Base-by-base conservation (phyloP, 1,140 invertebrate genomes). In the Orius insidiosus region DNA sequence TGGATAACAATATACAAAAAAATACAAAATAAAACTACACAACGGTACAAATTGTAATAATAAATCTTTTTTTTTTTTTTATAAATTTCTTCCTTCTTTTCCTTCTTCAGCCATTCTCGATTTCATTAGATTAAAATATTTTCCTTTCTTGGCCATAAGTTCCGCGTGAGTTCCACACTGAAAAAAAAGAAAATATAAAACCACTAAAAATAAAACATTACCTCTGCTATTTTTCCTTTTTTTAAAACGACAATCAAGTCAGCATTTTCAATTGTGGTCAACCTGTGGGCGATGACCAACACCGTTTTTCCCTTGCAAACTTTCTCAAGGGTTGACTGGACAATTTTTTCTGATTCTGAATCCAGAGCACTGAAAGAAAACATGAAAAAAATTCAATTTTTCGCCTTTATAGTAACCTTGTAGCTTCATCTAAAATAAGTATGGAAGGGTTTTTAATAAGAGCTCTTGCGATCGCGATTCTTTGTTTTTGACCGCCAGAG, bases 341-440 rank as follows among this genome's bases (percentile, higher is more conserved):
- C 87, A 37, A 86, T 67, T 59, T 78, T 75, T 64, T 93, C 88
- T 47, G 85, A 88, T 55, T 86, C 83, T 6, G 85, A 77, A 68
- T 93, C 87, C 45, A 94, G 61, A 1, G 88, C 88, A 68, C 85
- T 86, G 60, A 2, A 63, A 67, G 55, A 47, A 48, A 52, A 45
- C 43, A 36, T 34, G n/a, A n/a, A n/a, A n/a, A n/a, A n/a, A n/a
- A n/a, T n/a, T n/a, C n/a, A n/a, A n/a, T n/a, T n/a, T n/a, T n/a
- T n/a, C n/a, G n/a, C n/a, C n/a, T n/a, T n/a, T n/a, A n/a, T 2
- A 47, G 11, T 30, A 58, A 85, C 80, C 82, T 89, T 4, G 87
- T 93, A 13, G 87, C 87, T 69, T 94, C 87, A 66, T 94, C 88
- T 31, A 92, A 59, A 53, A 93, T 76, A 35, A 93, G 66, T 52